A percentile compares a stretch with the other conserved stretches of the same genome.
phyloP scores from a whole-genome alignment of 2,888 invertebrate species.

The Agrotis segetum region DNA sequence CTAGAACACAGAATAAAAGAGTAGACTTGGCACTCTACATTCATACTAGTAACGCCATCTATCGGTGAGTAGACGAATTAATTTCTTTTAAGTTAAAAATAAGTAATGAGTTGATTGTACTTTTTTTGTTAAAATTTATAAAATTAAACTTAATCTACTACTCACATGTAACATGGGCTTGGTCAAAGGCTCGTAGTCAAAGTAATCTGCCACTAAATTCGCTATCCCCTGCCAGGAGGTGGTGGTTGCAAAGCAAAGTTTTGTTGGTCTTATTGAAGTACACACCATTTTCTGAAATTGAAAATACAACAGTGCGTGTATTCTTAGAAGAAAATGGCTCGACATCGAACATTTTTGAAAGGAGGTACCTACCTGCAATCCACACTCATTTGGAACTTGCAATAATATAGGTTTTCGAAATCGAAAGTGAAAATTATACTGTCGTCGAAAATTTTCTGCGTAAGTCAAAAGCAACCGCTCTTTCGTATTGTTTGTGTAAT shows the following conservation, averaged over 20 bases:
- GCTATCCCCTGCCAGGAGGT: constrained; percentile 94
- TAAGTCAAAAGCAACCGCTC: constrained; percentile 94
- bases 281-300: constrained; percentile 96
- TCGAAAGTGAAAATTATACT: constrained; percentile 91
- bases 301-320: constrained; percentile 8
- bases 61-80: constrained; percentile 41
- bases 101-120: too few species aligned
- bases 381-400: constrained; percentile 94
- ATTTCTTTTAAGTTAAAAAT: background rate
- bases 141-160: constrained; percentile 65
- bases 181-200: constrained; percentile 93
- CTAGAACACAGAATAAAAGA: background rate
- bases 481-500: constrained; percentile 92
- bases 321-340: background rate
- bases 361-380: constrained; percentile 91
- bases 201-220: constrained; percentile 94
- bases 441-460: constrained; percentile 95
- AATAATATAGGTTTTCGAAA: constrained; percentile 93
- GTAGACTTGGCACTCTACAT: background rate
- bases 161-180: constrained; percentile 93
- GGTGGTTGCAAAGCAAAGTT: constrained; percentile 93
- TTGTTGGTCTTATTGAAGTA: constrained; percentile 95
- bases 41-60: constrained; percentile 70
- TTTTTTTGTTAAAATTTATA: too few species aligned
- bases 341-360: constrained; percentile 49